phyloP scores from a whole-genome alignment of 2,888 invertebrate genomes.

The Melipona beecheii region DNA sequence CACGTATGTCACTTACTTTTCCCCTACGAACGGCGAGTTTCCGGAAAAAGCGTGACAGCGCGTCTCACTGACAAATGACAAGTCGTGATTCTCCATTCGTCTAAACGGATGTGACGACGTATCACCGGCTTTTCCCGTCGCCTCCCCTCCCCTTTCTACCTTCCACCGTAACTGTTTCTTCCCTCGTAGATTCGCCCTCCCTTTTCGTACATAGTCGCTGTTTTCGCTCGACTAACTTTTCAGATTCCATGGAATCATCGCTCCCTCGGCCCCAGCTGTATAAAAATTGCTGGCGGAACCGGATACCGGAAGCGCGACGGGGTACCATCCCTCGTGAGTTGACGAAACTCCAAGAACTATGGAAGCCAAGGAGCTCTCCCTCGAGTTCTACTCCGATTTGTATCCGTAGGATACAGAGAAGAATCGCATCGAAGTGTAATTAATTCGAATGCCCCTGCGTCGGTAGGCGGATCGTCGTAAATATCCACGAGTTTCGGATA shows the following conservation, averaged over 20 bases:
- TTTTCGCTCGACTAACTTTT: conserved; percentile 80
- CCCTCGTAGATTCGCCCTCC: conserved; percentile 50
- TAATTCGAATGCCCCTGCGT: conserved; percentile 38
- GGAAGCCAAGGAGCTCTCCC: conserved; percentile 24
- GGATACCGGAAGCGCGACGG: conserved; percentile 76
- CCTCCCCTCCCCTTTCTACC: conserved; percentile 44
- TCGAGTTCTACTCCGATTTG: not conserved
- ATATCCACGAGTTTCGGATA: conserved; percentile 17
- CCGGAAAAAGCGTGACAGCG: conserved; percentile 62
- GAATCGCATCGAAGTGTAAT: conserved; percentile 49
- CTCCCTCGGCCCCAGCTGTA: conserved; percentile 55
- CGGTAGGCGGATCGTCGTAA: conserved; percentile 10
- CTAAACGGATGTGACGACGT: conserved; percentile 77
- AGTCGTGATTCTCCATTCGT: conserved; percentile 76
- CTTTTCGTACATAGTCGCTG: conserved; percentile 60
- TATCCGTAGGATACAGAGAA: conserved; percentile 32
- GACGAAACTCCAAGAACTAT: conserved; percentile 43
- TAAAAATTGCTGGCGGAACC: conserved; percentile 81
- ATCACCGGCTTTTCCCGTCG: conserved; percentile 60
- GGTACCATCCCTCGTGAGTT: conserved; percentile 47
- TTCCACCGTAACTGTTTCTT: conserved; percentile 64
- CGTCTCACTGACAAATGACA: conserved; percentile 78
- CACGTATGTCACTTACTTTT: conserved; percentile 23
- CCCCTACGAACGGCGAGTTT: conserved; percentile 49
- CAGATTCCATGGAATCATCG: conserved; percentile 82